A percentile compares a stretch with the other conserved stretches of the same genome.
Evolutionary conservation across 2,888 invertebrate species (phyloP).

Genomic region (Saturnia pavonia): DNA sequence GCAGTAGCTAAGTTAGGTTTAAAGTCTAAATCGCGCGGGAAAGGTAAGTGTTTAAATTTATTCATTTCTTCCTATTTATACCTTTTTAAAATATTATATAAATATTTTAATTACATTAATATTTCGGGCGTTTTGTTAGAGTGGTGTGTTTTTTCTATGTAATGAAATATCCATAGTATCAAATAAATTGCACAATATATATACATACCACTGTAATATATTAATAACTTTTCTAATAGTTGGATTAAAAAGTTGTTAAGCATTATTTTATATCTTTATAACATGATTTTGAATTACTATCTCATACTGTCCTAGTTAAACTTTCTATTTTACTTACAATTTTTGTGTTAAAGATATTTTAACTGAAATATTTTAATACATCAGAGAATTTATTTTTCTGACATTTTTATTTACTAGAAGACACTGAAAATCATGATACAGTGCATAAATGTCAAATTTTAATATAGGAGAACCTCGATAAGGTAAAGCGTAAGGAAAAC

Average conservation of each 20-base stretch:
- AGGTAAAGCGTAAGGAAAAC: too few species aligned
- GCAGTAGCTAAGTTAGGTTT: conserved; percentile 86
- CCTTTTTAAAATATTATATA: not conserved
- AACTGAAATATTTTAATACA: too few species aligned
- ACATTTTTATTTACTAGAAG: too few species aligned
- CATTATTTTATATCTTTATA: not conserved
- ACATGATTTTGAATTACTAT: not conserved
- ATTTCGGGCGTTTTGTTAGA: not conserved
- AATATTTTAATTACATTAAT: not conserved
- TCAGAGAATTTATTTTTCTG: too few species aligned
- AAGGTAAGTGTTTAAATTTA: conserved; percentile 70
- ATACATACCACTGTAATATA: too few species aligned
- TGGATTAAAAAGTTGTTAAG: not conserved
- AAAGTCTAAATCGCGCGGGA: conserved; percentile 92
- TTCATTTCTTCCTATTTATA: not conserved
- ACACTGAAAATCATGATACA: too few species aligned
- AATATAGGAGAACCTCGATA: too few species aligned
- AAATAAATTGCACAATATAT: not conserved
- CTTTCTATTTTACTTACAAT: too few species aligned
- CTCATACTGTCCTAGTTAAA: not conserved
- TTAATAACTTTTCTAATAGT: too few species aligned
- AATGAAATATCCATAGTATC: not conserved
- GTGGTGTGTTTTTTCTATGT: not conserved
- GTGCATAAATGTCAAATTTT: too few species aligned
- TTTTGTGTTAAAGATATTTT: too few species aligned